Base-by-base conservation (phyloP, 2,797 vertebrate genomes). In the Oophaga sylvatica region DNA sequence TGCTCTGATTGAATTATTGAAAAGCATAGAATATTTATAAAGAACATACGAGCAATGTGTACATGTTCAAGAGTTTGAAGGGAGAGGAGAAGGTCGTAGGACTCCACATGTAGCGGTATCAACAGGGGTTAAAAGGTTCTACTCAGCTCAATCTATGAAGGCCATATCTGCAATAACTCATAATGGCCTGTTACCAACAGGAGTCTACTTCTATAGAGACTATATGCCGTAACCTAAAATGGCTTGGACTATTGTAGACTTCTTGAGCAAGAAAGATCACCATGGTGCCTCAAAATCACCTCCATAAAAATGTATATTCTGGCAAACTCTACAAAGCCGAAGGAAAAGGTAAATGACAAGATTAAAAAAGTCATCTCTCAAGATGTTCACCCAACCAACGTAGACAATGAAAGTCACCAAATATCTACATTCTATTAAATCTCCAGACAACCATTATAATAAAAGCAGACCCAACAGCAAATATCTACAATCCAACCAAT, bases 1-100 rank as follows among this genome's bases (percentile, higher is more conserved):
- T 83, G 84, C 88, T 83, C 79, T 86, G 88, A 89, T 86, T 89
- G 88, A 89, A 89, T 89, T 89, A 89, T 89, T 89, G 88, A 89
- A 89, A 83, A 86, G 88, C 41, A 3, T 31, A 57, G 88, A 89
- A 89, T 73, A 89, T 89, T 89, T 89, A 89, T 89, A 86, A 89
- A 83, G 88, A 89, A 89, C 88, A 89, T 89, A 79, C 75, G 59
- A 89, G 80, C 41, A 1, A 22, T 3, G n/a, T 59, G 80, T 63
- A 63, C 80, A 83, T 56, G 88, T 70, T 83, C 88, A 57, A 62
- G 63, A 53, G 84, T 9, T 78, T 20, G 80, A 31, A 81, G 82
- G 71, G 29, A 48, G 48, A 12, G n/a, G 63, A 78, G 41, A 57
- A 10, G 76, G 56, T 57, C 16, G 15, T 10, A 63, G 48, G 20